Evolutionary conservation across 2,113 vertebrate species (phyloP), one percentile per base, ranked within the genome.

Genomic region (Fukomys damarensis): DNA sequence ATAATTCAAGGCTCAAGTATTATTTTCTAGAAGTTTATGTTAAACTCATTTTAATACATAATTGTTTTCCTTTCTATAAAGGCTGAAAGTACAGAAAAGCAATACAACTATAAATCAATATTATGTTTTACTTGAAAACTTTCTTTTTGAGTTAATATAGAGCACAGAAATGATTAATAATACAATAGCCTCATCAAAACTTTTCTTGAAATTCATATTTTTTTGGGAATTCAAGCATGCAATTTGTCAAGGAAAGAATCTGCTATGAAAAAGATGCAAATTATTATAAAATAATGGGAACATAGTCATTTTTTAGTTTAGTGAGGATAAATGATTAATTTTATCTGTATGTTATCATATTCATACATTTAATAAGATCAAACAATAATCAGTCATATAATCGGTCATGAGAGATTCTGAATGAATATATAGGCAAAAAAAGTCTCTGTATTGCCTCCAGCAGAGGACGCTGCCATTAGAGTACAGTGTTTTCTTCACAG

Each of bases 141-240:
- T 95, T 92, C 54, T 66, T 22, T 81, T 89, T 58, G n/a, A 66
- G 52, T 65, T 95, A 96, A 94, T 79, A 83, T 68, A 95, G 28
- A 74, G 17, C 86, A 26, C 46, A 93, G 56, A 17, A 35, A 12
- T 89, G 56, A 90, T 76, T 96, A 95, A 58, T 89, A 89, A 59
- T 93, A 7, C 24, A 30, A 92, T 9, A 83, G 22, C 3, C 19
- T 94, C 86, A 19, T 4, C 14, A 89, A 86, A 93, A 70, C 0
- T 65, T 89, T 89, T 49, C 65, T 80, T 89, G 35, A 82, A 95
- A 83, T 94, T 59, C 43, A 30, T 81, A 16, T 87, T 96, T 87
- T 12, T 4, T 43, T 49, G 92, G 54, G 3, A 92, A 92, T 83
- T 92, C 35, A 72, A 26, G 26, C 24, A 61, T 56, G 12, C 32